A percentile compares a stretch with the other conserved stretches of the same genome.
phyloP scores from a whole-genome alignment of 2,888 invertebrate species.

The Anorthoa munda region DNA sequence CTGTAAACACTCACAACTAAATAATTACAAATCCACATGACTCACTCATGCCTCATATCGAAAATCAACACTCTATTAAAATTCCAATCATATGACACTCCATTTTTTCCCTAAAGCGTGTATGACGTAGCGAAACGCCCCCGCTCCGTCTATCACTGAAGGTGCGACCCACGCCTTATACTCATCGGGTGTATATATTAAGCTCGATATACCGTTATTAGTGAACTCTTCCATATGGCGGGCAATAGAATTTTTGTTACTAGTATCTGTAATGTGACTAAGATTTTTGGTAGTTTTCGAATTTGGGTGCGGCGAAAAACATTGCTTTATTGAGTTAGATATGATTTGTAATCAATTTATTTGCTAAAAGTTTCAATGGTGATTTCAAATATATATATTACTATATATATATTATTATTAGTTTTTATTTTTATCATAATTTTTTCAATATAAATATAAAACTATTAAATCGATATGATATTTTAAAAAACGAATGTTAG shows the following conservation, averaged over 20 bases:
- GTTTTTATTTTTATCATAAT: too few species aligned
- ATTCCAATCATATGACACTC: slow-evolving; percentile 27
- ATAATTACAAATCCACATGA: slow-evolving; percentile 11
- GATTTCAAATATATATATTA: too few species aligned
- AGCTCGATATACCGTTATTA: slow-evolving; percentile 38
- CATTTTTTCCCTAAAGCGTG: slow-evolving; percentile 8
- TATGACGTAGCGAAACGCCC: slow-evolving; percentile 36
- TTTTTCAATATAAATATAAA: too few species aligned
- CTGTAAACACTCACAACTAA: neutral
- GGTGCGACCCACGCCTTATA: slow-evolving; percentile 36
- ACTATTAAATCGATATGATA: too few species aligned
- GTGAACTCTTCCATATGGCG: slow-evolving; percentile 44
- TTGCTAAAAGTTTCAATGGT: too few species aligned
- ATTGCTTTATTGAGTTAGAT: neutral
- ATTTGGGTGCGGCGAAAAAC: neutral
- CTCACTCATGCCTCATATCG: neutral
- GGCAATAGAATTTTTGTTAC: slow-evolving; percentile 10
- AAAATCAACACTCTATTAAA: slow-evolving; percentile 32
- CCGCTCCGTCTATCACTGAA: slow-evolving; percentile 49
- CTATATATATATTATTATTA: too few species aligned
- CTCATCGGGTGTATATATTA: slow-evolving; percentile 53
- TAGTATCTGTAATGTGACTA: slow-evolving; percentile 4
- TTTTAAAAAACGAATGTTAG: too few species aligned
- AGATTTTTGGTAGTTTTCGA: neutral
- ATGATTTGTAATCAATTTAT: neutral